These are phyloP conservation scores for Dermochelys coriacea DNA, from an alignment of 2,797 vertebrate species.

Conservation along the genomic window DNA sequence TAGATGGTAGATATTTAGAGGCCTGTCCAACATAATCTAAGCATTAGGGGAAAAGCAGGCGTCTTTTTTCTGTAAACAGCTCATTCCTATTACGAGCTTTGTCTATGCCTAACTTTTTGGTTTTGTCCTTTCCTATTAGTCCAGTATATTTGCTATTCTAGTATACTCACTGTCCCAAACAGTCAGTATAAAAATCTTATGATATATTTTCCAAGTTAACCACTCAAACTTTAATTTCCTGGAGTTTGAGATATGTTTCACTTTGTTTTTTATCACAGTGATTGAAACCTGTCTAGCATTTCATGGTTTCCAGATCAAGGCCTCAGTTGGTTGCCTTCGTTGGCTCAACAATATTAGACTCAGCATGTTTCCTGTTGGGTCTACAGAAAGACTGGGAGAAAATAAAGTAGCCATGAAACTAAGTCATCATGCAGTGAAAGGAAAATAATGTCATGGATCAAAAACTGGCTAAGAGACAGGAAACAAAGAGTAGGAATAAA, in stretches of 20 bases:
- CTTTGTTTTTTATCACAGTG: not conserved
- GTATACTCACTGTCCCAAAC: not conserved
- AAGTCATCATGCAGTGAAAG: not conserved
- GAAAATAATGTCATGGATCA: not conserved
- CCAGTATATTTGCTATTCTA: not conserved
- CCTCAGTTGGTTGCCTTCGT: not conserved
- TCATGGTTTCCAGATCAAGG: not conserved
- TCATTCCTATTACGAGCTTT: not conserved
- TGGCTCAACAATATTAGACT: not conserved
- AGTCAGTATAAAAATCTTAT: not conserved
- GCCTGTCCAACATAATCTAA: not conserved
- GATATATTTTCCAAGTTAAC: not conserved
- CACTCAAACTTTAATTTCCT: not conserved
- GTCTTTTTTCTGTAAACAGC: not conserved
- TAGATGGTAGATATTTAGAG: not conserved
- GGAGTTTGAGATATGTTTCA: not conserved
- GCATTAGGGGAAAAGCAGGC: not conserved
- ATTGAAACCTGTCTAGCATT: not conserved
- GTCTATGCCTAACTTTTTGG: not conserved
- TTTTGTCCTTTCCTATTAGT: not conserved
- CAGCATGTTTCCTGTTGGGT: not conserved
- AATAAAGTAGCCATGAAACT: not conserved
- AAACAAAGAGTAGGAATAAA: not conserved
- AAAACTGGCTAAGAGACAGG: not conserved
- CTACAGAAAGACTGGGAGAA: not conserved